These are phyloP conservation scores for Syngnathus typhle DNA, from an alignment of 2,113 vertebrate species.

Conservation along the genomic window DNA sequence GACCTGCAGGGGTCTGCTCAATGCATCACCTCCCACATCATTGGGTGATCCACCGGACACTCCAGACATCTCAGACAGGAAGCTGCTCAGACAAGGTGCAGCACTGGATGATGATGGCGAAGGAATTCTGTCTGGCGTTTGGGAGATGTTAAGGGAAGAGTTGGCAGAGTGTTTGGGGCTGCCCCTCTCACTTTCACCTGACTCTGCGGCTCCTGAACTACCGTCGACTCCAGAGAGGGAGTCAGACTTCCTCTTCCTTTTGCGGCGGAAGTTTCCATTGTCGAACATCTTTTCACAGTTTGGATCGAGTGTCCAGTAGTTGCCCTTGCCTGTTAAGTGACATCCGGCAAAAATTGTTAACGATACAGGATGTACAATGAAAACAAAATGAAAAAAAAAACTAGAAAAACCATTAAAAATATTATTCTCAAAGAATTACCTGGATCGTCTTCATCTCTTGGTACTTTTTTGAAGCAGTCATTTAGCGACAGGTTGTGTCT, in stretches of 20 bases:
- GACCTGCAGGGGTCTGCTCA: slow-evolving; percentile 69
- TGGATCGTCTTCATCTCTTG: slow-evolving; percentile 93
- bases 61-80: slow-evolving; percentile 88
- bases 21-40: slow-evolving; percentile 68
- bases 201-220: slow-evolving; percentile 67
- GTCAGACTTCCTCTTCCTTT: slow-evolving; percentile 96
- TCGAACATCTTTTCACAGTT: slow-evolving; percentile 99
- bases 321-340: slow-evolving; percentile 81
- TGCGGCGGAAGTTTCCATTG: slow-evolving; percentile 97
- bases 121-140: slow-evolving; percentile 75
- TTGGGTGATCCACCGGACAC: slow-evolving; percentile 68
- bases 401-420: neutral
- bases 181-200: slow-evolving; percentile 70
- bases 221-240: slow-evolving; percentile 55
- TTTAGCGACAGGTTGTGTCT: slow-evolving; percentile 91
- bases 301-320: slow-evolving; percentile 98
- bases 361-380: neutral
- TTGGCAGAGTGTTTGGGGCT: slow-evolving; percentile 70
- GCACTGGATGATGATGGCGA: slow-evolving; percentile 66
- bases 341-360: slow-evolving; percentile 4
- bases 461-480: slow-evolving; percentile 97
- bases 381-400: too few species aligned
- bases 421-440: slow-evolving; percentile 65
- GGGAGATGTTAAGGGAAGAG: slow-evolving; percentile 65
- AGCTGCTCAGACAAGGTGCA: slow-evolving; percentile 81